Evolutionary conservation across 2,797 vertebrate genomes (phyloP).

Genomic region (Chelmon rostratus): DNA sequence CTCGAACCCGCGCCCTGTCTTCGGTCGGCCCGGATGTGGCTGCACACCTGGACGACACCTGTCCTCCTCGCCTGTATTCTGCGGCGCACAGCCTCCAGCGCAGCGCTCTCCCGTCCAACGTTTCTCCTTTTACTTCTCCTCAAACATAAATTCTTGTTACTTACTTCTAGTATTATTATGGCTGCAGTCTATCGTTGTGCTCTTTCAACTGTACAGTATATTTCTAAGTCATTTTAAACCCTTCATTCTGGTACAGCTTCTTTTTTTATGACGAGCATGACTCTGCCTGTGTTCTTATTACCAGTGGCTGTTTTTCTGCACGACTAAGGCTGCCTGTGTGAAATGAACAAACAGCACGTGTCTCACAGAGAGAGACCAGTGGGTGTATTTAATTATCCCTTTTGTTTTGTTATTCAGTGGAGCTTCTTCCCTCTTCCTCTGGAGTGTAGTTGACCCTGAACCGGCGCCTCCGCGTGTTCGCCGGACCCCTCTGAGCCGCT

Average conservation of each 20-base stretch:
- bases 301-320: constrained; percentile 72
- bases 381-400: constrained; percentile 50
- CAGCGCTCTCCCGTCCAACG: constrained; percentile 45
- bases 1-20: constrained; percentile 35
- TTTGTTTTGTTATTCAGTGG: constrained; percentile 48
- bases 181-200: constrained; percentile 73
- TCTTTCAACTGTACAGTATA: constrained; percentile 80
- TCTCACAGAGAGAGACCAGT: constrained; percentile 45
- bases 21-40: constrained; percentile 38
- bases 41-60: constrained; percentile 23
- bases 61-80: constrained; percentile 14
- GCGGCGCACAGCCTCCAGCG: constrained; percentile 37
- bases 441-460: constrained; percentile 54
- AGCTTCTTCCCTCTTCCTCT: constrained; percentile 38
- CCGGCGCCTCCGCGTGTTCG: constrained; percentile 45
- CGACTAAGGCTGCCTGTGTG: constrained; percentile 69
- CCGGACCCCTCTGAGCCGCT: constrained; percentile 35
- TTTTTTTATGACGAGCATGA: constrained; percentile 78
- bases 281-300: constrained; percentile 61
- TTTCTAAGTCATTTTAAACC: constrained; percentile 68
- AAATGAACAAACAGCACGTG: constrained; percentile 42
- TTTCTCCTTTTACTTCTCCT: constrained; percentile 46
- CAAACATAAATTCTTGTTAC: constrained; percentile 51
- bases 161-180: constrained; percentile 62
- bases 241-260: constrained; percentile 27